Base-by-base conservation (phyloP, 1,140 invertebrate species). In the Panulirus ornatus region DNA sequence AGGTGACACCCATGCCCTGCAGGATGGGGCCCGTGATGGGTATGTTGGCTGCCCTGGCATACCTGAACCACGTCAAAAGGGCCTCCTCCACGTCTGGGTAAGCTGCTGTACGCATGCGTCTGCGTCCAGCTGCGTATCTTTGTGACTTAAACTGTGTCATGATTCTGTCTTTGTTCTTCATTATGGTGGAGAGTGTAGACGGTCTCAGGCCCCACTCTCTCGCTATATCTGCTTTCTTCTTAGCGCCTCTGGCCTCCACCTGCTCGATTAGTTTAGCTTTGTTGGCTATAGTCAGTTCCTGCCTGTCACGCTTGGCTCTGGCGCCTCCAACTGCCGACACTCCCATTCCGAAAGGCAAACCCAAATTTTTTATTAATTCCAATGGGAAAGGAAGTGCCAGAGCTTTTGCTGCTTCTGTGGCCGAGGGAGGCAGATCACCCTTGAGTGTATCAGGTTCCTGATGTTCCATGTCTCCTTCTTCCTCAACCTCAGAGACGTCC, bases 1-100 rank as follows among this genome's bases (percentile, higher is more conserved):
- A 91, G 40, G 83, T 63, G 30, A 91, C 71, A 22, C 92, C 93
- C 86, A 93, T 93, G n/a, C 92, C 90, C 75, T 92, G 88, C n/a
- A 94, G 84, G 34, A 93, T 86, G 6, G 92, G 89, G 0, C 91
- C 91, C 16, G 86, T 89, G 47, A 92, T 84, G 27, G 89, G 71
- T 30, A 90, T 84, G 63, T 88, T 91, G 16, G 84, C 73, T 0
- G 88, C 90, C n/a, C 88, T 58, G 3, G 84, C 85, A 19, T 91
- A 54, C 27, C 75, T 78, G 63, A 92, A 92, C 92, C 92, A 92
- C 1, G 78, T 83, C 22, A 88, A 40, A 8, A 92, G 70, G 16
- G 92, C 92, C 71, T 92, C 88, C 63, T 92, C 91, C 19, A 92
- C 89, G 73, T 92, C 84, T 14, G 82, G 92, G 86, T 92, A 88